These are phyloP conservation scores for Heliocidaris erythrogramma DNA, from an alignment of 35 echinoderm and acorn worm species.

Conservation along the genomic window DNA sequence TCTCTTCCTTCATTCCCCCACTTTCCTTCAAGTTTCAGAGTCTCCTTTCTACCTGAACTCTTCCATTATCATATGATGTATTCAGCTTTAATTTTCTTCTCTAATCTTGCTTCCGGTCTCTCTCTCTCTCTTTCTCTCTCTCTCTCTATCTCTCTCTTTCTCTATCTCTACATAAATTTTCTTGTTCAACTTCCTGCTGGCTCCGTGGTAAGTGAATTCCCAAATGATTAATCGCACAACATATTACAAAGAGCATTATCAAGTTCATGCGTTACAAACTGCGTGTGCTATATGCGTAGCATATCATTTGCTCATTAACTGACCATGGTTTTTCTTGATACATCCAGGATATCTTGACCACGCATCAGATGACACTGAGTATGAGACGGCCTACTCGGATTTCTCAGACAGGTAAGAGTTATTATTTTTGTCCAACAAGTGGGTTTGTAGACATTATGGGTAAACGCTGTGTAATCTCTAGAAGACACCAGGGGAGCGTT, in stretches of 20 bases:
- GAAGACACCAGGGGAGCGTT: too few relatives aligned
- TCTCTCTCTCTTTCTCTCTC: neutral
- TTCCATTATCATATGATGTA: neutral
- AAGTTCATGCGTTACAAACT: neutral
- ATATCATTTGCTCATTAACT: neutral
- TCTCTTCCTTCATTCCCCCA: too few relatives aligned
- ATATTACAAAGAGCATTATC: neutral
- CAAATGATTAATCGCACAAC: neutral
- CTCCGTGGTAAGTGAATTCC: neutral
- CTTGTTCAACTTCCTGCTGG: neutral
- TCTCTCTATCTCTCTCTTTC: neutral
- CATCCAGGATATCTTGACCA: neutral
- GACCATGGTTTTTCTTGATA: neutral
- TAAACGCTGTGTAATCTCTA: too few relatives aligned
- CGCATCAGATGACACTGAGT: neutral
- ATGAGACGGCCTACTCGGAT: constrained; percentile 20
- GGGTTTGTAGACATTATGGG: too few relatives aligned
- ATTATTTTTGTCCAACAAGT: neutral
- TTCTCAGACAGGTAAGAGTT: constrained; percentile 20
- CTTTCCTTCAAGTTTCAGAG: too few relatives aligned
- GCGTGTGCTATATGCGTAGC: neutral
- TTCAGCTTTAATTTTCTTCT: neutral
- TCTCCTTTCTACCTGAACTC: too few relatives aligned
- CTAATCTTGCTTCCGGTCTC: neutral
- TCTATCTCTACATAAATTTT: neutral